Evolutionary conservation across 1,140 invertebrate genomes (phyloP), one percentile per base, ranked within the genome.

Genomic region (Druon quercuslanigerum): DNA sequence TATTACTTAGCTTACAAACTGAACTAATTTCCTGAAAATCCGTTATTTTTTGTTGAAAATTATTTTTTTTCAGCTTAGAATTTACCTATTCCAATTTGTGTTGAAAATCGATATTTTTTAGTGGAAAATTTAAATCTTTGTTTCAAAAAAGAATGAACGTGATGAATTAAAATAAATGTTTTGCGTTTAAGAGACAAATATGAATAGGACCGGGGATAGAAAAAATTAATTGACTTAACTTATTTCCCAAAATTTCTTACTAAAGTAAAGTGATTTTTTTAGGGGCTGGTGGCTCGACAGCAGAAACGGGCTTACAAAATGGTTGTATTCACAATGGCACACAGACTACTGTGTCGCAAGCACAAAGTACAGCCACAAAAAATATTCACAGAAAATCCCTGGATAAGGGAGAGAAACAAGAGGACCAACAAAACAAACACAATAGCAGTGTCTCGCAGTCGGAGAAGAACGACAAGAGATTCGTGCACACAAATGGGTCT

Each of bases 341-440:
- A 66, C 83, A 90, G 50, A 82, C 82, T 75, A 82, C 82, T 75
- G 73, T 79, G 71, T 79, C 88, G 71, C 87, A 89, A 83, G 57
- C 85, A 79, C 90, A 91, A 75, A 90, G 75, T 80, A 77, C 86
- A 54, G 83, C 82, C 72, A 89, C 86, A 17, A 93, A 92, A 89
- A 92, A 89, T 84, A 92, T 88, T 89, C 92, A 92, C 82, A 92
- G 90, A 88, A 93, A 93, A 81, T 92, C 92, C 52, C 83, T 92
- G 51, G 92, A 93, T 73, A 93, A 93, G 84, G 88, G 89, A 76
- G 92, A 92, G 17, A 90, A 90, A 79, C 90, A 89, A 74, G 90
- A 90, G 74, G 90, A 91, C 50, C 88, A 91, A 87, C 83, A 90
- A 89, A 80, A 86, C 84, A 87, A 89, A 80, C 87, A 85, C 82